phyloP scores from a whole-genome alignment of 2,888 invertebrate genomes.

The Taphrorychus bicolor region DNA sequence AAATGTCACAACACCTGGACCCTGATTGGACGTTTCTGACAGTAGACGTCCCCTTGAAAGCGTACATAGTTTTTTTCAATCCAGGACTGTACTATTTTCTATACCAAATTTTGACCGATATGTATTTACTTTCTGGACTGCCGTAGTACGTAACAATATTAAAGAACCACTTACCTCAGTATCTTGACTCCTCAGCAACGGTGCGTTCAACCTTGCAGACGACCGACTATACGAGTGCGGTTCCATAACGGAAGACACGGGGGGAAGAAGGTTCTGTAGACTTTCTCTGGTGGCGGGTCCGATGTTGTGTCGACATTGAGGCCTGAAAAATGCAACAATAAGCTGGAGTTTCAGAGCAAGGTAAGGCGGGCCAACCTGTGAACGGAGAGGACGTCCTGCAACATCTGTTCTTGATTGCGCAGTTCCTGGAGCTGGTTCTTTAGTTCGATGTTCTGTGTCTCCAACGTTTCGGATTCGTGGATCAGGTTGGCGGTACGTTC shows the following conservation, averaged over 20 bases:
- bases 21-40: too few species aligned
- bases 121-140: too few species aligned
- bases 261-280: conserved; percentile 52
- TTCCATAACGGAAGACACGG: conserved; percentile 56
- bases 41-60: too few species aligned
- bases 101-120: too few species aligned
- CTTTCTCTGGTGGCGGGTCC: conserved; percentile 54
- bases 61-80: too few species aligned
- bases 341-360: background rate
- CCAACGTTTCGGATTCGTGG: conserved; percentile 84
- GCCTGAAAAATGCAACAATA: conserved; percentile 54
- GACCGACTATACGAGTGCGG: conserved; percentile 56
- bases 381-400: conserved; percentile 79
- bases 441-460: conserved; percentile 83
- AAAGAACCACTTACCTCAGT: conserved; percentile 44
- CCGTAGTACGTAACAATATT: too few species aligned
- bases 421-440: conserved; percentile 84
- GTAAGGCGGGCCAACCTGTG: conserved; percentile 59
- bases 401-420: conserved; percentile 78
- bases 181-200: conserved; percentile 46
- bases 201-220: conserved; percentile 45
- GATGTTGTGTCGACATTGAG: conserved; percentile 68
- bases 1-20: too few species aligned
- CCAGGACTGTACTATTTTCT: too few species aligned
- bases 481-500: conserved; percentile 87